Percentiles rank a stretch among this genome's conserved stretches.
phyloP scores from a whole-genome alignment of 2,888 invertebrate species.

The Chaitophorus viminalis region DNA sequence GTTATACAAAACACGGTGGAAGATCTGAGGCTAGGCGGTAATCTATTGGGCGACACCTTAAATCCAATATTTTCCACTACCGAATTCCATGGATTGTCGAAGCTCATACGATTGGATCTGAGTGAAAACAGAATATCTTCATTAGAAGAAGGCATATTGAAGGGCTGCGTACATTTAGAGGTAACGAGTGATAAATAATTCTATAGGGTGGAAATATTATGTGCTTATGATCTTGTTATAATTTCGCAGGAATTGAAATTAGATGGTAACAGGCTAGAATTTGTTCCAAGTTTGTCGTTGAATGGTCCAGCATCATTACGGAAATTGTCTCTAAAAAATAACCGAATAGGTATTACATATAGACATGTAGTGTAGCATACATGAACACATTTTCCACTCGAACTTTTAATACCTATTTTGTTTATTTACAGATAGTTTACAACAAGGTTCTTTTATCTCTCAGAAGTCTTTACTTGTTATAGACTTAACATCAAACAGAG shows the following conservation, averaged over 20 bases:
- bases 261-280: slow-evolving; percentile 81
- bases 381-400: neutral
- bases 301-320: slow-evolving; percentile 82
- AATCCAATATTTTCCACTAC: slow-evolving; percentile 91
- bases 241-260: slow-evolving; percentile 78
- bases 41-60: slow-evolving; percentile 87
- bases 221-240: neutral
- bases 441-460: slow-evolving; percentile 76
- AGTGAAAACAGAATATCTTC: slow-evolving; percentile 84
- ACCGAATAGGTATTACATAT: slow-evolving; percentile 78
- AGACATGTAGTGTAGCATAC: neutral
- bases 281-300: slow-evolving; percentile 81
- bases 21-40: slow-evolving; percentile 79
- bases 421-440: slow-evolving; percentile 73
- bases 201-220: too few relatives aligned
- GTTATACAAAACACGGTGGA: slow-evolving; percentile 76
- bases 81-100: slow-evolving; percentile 81
- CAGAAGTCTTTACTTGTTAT: slow-evolving; percentile 79
- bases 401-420: neutral
- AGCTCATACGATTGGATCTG: slow-evolving; percentile 79
- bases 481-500: slow-evolving; percentile 82
- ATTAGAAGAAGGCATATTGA: slow-evolving; percentile 86
- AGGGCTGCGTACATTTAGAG: slow-evolving; percentile 81
- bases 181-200: slow-evolving; percentile 67
- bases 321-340: slow-evolving; percentile 79